Evolutionary conservation across 1,140 invertebrate genomes (phyloP), one percentile per base, ranked within the genome.

Genomic region (Drosophila hydei): DNA sequence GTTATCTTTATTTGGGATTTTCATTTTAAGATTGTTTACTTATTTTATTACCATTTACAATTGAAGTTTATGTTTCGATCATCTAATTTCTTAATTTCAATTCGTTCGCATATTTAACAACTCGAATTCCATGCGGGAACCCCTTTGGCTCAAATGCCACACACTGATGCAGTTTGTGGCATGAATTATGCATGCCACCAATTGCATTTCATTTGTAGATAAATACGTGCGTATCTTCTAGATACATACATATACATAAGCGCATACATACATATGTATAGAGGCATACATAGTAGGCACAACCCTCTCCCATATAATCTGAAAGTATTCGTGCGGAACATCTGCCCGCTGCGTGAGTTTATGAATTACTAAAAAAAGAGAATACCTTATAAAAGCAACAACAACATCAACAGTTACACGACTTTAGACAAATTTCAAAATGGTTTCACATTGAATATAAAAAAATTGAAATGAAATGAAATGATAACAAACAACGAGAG

Each of bases 401-500:
- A 42, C 27, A 67, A 50, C 38, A 42, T 16, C 16, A 12, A 25
- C 11, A 25, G 47, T 19, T 9, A 50, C 30, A 45, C 18, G 14
- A 38, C 14, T 27, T 7, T 62, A 43, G 62, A 65, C 61, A 73
- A 65, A 76, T 83, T 78, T 78, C 84, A 88, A 87, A 87, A 88
- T 87, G 84, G 83, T 60, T 67, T 51, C 72, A 45, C 55, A 27
- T 54, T 40, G 25, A 54, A 59, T 63, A 78, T 83, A 75, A 87
- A 33, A 33, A 33, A 33, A 11, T 75, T 88, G 70, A 87, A 78
- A 64, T 73, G 63, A 84, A 84, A 77, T 78, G 69, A 79, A 87
- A 73, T 78, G 77, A 77, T 75, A 72, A 68, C 70, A 76, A 77
- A 75, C 63, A 64, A 40, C 27, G 51, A 36, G 61, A 84, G 58